Evolutionary conservation across 2,797 vertebrate species (phyloP).

Genomic region (Melanotaenia maccullochi): DNA sequence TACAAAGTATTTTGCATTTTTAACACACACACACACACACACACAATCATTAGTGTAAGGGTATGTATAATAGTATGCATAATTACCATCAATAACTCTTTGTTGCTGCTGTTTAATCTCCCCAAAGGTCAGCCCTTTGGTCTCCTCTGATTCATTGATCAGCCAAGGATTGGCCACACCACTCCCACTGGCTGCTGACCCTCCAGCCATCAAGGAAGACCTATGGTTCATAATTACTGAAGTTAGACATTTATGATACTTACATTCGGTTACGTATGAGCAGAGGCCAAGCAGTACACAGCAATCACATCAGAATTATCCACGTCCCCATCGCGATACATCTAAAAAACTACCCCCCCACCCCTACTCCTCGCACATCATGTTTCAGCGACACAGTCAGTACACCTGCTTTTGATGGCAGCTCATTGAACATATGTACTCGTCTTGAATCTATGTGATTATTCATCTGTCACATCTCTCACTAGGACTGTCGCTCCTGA

Average conservation of each 20-base stretch:
- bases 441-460: too few species aligned
- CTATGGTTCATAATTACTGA: slow-evolving; percentile 70
- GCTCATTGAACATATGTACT: background rate
- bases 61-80: background rate
- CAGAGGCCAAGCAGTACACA: background rate
- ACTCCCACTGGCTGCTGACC: slow-evolving; percentile 75
- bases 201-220: slow-evolving; percentile 86
- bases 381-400: background rate
- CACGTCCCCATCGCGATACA: too few species aligned
- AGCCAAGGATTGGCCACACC: slow-evolving; percentile 89
- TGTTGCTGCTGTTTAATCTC: slow-evolving; percentile 94
- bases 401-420: too few species aligned
- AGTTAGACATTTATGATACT: background rate
- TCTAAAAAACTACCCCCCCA: too few species aligned
- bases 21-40: too few species aligned
- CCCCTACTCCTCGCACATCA: background rate
- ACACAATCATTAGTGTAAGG: too few species aligned
- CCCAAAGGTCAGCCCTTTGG: slow-evolving; percentile 87
- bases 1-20: too few species aligned
- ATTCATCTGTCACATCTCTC: too few species aligned
- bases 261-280: background rate
- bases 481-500: slow-evolving; percentile 12
- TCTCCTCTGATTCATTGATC: slow-evolving; percentile 93
- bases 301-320: too few species aligned
- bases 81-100: slow-evolving; percentile 88